Base-by-base conservation (phyloP, 2,113 vertebrate genomes). In the Trogon melanurus region DNA sequence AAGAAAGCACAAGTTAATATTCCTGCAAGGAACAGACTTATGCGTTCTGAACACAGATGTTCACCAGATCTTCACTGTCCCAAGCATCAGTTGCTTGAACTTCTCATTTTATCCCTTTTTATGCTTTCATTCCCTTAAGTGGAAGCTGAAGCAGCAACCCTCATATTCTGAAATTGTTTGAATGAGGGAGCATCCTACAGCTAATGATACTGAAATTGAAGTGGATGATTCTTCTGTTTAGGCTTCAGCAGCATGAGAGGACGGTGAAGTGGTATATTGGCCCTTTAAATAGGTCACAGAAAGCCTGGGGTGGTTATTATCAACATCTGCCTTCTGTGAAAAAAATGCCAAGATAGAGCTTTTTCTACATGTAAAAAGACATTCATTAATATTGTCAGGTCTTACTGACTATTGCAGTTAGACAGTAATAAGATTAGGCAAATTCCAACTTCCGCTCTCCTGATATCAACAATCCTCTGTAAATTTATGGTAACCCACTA, bases 381-480 rank as follows among this genome's bases (percentile, higher is more conserved):
- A 30, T 66, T 92, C 93, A 93, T 92, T 94, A 86, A 69, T 83
- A 53, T 32, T 95, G 71, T 85, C 65, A 88, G 54, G 6, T 82
- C 45, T 95, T 76, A 85, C 54, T 94, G 89, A 88, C 65, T 95
- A 85, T 84, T 74, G 82, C 18, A 60, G 25, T 79, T 66, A 87
- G 47, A 70, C 13, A 26, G 18, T 88, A 89, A 87, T 56, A 69
- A 27, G 50, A 78, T 95, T 71, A 89, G 75, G 20, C 91, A 89
- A 92, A 95, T 91, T 94, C 74, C 85, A 74, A 66, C 47, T 92
- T 96, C 23, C 23, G n/a, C 23, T 92, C 25, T 89, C 32, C n/a
- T 14, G 8, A 65, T 87, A 60, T 30, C 26, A 70, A 81, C 88
- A 81, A 69, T 45, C 21, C 18, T 45, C 79, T 27, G 27, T 91